A percentile compares a stretch with the other conserved stretches of the same genome.
Evolutionary conservation across 2,888 invertebrate genomes (phyloP).

Genomic region (Sycophila texana): DNA sequence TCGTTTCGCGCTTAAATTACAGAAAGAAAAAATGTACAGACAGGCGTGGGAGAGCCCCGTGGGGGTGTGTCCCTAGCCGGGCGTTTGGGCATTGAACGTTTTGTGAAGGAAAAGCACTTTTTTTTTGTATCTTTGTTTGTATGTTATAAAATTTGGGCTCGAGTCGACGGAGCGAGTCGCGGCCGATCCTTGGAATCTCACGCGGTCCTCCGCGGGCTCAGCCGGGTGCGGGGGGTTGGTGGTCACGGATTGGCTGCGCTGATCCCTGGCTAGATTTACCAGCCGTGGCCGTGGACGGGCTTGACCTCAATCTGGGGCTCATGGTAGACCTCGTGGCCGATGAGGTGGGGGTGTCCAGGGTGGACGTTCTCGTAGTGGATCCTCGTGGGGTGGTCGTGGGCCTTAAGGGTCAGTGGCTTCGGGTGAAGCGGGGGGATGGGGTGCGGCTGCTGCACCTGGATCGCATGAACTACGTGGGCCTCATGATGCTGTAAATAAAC

Average conservation of each 20-base stretch:
- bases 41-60: neutral
- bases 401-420: slow-evolving; percentile 69
- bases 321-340: slow-evolving; percentile 77
- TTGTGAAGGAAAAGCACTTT: neutral
- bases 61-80: neutral
- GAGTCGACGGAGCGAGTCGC: too few species aligned
- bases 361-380: slow-evolving; percentile 70
- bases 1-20: slow-evolving; percentile 16
- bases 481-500: slow-evolving; percentile 52
- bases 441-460: slow-evolving; percentile 69
- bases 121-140: neutral
- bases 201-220: neutral
- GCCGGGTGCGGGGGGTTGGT: slow-evolving; percentile 2
- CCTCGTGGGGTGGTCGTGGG: slow-evolving; percentile 64
- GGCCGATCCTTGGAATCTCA: too few species aligned
- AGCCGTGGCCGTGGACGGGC: slow-evolving; percentile 76
- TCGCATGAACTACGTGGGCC: slow-evolving; percentile 60
- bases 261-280: slow-evolving; percentile 50
- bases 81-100: neutral
- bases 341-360: slow-evolving; percentile 77
- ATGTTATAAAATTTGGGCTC: too few species aligned
- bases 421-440: slow-evolving; percentile 71
- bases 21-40: slow-evolving; percentile 32
- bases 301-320: slow-evolving; percentile 77
- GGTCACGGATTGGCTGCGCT: slow-evolving; percentile 3